Conservation (phyloP, 2,113 vertebrate genomes). For the Melanerpes aurifrons region DNA sequence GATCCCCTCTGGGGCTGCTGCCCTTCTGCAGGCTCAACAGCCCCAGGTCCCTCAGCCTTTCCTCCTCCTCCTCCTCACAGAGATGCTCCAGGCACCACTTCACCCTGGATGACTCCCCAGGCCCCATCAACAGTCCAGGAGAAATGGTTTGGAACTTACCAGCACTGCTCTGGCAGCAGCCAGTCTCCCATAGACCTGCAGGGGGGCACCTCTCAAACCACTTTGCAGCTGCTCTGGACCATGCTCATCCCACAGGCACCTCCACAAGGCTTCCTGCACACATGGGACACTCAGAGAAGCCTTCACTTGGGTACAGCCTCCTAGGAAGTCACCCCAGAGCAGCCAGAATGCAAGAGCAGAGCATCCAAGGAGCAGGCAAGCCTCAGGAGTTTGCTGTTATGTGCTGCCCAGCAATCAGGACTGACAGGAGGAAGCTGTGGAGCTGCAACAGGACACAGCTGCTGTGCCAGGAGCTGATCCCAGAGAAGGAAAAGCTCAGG, state of each 20-base stretch:
- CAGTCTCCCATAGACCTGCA: accelerated
- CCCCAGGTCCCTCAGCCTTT: no score
- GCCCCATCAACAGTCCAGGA: accelerated
- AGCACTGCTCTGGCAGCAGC: accelerated
- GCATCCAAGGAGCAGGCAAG: accelerated
- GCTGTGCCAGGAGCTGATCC: neutral
- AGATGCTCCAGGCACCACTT: neutral
- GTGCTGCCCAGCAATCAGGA: neutral
- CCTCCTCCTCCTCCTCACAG: neutral
- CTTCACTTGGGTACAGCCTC: accelerated
- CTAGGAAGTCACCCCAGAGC: accelerated
- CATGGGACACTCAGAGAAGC: accelerated
- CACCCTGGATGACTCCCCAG: neutral
- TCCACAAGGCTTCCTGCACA: neutral
- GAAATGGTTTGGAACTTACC: neutral
- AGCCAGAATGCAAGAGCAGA: accelerated
- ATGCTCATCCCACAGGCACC: accelerated
- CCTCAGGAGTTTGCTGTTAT: neutral
- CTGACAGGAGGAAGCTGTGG: neutral
- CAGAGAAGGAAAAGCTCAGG: neutral
- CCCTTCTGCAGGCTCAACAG: no score
- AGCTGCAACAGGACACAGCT: neutral
- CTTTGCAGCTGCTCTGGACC: no score
- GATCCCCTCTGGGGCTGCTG: no score
- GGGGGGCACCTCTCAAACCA: neutral